These are phyloP conservation scores for Drosophila lacicola DNA, from an alignment of 2,888 invertebrate genomes.

Conservation along the genomic window DNA sequence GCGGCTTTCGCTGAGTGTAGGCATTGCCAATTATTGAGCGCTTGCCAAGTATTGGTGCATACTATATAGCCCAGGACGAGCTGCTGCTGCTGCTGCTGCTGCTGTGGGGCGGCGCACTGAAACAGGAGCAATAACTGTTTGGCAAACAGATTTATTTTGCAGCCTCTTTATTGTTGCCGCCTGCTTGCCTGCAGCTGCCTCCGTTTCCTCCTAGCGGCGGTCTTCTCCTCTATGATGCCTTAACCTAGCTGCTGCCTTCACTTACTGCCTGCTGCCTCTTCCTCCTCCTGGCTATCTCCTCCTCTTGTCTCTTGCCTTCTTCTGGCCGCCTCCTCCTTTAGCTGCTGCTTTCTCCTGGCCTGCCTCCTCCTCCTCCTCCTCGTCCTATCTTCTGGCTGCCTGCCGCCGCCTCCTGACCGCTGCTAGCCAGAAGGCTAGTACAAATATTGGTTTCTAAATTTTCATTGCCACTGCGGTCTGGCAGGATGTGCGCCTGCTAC, in stretches of 20 bases:
- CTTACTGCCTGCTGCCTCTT: no score
- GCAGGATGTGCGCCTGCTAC: slow-evolving; percentile 32
- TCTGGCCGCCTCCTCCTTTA: background rate
- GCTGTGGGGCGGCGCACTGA: slow-evolving; percentile 58
- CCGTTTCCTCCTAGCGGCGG: background rate
- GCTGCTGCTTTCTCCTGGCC: slow-evolving; percentile 5
- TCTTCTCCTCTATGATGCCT: no score
- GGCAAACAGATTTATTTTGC: slow-evolving; percentile 80
- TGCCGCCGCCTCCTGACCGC: slow-evolving; percentile 1
- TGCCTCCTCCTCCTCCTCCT: background rate
- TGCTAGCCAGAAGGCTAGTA: slow-evolving; percentile 28
- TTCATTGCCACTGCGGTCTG: slow-evolving; percentile 71
- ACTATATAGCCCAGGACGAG: slow-evolving; percentile 59
- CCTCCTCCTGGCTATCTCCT: background rate
- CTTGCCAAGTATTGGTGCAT: slow-evolving; percentile 66
- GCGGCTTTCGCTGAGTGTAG: slow-evolving; percentile 3
- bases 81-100: slow-evolving; percentile 32
- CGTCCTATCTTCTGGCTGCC: background rate
- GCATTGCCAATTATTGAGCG: slow-evolving; percentile 74
- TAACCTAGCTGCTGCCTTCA: background rate
- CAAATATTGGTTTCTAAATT: slow-evolving; percentile 75
- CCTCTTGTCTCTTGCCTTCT: background rate
- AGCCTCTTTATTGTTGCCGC: slow-evolving; percentile 30
- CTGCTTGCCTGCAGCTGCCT: slow-evolving; percentile 4
- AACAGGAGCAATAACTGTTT: slow-evolving; percentile 81